Evolutionary conservation across 2,113 vertebrate species (phyloP).

Genomic region (Pomatorhinus ruficollis): DNA sequence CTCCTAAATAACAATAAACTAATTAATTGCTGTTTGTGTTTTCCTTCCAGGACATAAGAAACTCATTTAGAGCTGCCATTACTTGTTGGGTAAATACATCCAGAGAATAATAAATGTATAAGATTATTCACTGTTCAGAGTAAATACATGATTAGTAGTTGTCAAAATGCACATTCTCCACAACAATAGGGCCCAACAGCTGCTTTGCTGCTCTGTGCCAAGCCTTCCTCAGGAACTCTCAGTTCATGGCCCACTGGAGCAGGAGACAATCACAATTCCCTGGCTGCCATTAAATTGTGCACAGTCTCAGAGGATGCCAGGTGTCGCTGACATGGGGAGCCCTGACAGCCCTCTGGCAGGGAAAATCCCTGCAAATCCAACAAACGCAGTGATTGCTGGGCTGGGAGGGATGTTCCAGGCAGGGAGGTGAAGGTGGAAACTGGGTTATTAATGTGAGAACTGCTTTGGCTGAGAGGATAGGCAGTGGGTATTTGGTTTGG

Average conservation of each 20-base stretch:
- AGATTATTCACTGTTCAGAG: conserved; percentile 37
- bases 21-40: conserved; percentile 37
- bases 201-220: conserved; percentile 43
- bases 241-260: conserved; percentile 26
- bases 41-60: not conserved
- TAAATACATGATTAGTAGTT: conserved; percentile 64
- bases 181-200: conserved; percentile 47
- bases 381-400: accelerated
- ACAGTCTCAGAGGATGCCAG: not conserved
- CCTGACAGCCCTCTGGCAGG: not conserved
- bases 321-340: not conserved
- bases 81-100: conserved; percentile 41
- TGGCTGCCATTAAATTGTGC: not conserved
- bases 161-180: not conserved
- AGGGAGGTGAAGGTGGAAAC: not conserved
- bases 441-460: not conserved
- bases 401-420: not conserved
- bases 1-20: not conserved
- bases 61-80: conserved; percentile 35
- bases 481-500: not conserved
- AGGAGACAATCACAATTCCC: conserved; percentile 34
- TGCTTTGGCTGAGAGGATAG: not conserved
- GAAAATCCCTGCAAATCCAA: not conserved
- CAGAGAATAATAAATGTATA: conserved; percentile 13
- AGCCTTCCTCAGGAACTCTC: conserved; percentile 18